Base-by-base conservation (phyloP, 2,888 invertebrate species). In the Synergus japonicus region DNA sequence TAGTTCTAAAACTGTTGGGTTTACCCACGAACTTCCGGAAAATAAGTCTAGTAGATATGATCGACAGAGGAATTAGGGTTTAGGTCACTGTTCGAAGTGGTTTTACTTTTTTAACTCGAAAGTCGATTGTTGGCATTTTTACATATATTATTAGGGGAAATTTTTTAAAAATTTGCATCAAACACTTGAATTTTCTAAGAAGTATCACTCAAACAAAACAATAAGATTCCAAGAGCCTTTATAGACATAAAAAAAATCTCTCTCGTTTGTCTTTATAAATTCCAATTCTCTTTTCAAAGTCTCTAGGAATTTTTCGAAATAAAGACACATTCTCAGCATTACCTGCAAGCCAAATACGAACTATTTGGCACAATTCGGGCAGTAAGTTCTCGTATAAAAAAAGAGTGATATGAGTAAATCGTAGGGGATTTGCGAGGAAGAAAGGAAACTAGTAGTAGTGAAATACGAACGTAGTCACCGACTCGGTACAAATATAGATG, bases 371-470 rank as follows among this genome's bases (percentile, higher is more conserved):
- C 43, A 46, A 69, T 22, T 69, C 29, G 46, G 46, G 46, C n/a
- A 73, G 69, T 73, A 46, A 54, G 46, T 54, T 73, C 4, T 54
- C 0, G 29, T 73, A 69, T 46, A 69, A 46, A 73, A 18, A 69
- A 67, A 44, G 41, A 73, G 15, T 73, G 49, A 73, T 54, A 29
- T 29, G 49, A 49, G 69, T 73, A 73, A 73, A 73, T 73, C 69
- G 49, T 46, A 15, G 49, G 15, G 37, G 49, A 73, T 73, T 73
- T 29, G 13, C 22, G n/a, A 69, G 37, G 15, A 73, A 37, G 69
- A 15, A 73, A 73, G 49, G 37, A 73, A 73, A n/a, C 65, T 65
- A 15, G 22, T 22, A 49, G 69, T 73, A 22, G 69, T 54, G 10
- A 54, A 73, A 73, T 49, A 29, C 29, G 29, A 29, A 73, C 69